phyloP scores from a whole-genome alignment of 2,797 vertebrate genomes.

The Propithecus deckenii region DNA sequence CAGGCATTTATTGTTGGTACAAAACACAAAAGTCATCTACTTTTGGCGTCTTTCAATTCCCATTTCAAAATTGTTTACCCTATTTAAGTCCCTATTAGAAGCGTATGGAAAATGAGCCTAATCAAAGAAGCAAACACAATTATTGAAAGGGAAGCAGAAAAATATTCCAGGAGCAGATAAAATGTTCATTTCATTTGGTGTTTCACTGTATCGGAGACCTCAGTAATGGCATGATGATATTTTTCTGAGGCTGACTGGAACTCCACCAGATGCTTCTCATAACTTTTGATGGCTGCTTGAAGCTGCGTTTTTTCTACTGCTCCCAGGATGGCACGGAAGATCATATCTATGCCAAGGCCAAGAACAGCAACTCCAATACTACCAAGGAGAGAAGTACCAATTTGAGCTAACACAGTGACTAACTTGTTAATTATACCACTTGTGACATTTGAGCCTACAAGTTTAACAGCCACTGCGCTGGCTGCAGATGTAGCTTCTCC shows the following conservation, averaged over 20 bases:
- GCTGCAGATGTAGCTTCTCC: conserved; percentile 85
- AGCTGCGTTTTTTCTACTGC: conserved; percentile 85
- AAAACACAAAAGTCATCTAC: neutral
- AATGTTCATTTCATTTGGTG: conserved; percentile 74
- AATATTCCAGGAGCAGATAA: neutral
- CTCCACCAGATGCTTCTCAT: conserved; percentile 83
- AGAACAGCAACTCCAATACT: conserved; percentile 84
- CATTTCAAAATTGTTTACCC: neutral
- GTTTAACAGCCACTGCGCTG: conserved; percentile 83
- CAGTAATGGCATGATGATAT: conserved; percentile 80
- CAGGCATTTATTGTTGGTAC: neutral
- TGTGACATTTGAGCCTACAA: conserved; percentile 81
- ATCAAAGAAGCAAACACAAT: neutral
- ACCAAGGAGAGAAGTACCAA: conserved; percentile 85
- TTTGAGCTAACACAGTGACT: conserved; percentile 80
- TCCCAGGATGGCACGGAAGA: conserved; percentile 85
- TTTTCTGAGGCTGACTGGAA: conserved; percentile 85
- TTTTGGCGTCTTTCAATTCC: neutral
- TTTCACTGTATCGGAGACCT: conserved; percentile 82
- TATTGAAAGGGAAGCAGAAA: neutral
- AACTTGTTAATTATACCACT: conserved; percentile 82
- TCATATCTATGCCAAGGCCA: conserved; percentile 85
- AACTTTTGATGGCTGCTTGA: conserved; percentile 83
- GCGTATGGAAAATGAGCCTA: neutral
- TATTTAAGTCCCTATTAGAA: neutral